These are phyloP conservation scores for Cololabis saira DNA, from an alignment of 2,113 vertebrate species.

Conservation along the genomic window DNA sequence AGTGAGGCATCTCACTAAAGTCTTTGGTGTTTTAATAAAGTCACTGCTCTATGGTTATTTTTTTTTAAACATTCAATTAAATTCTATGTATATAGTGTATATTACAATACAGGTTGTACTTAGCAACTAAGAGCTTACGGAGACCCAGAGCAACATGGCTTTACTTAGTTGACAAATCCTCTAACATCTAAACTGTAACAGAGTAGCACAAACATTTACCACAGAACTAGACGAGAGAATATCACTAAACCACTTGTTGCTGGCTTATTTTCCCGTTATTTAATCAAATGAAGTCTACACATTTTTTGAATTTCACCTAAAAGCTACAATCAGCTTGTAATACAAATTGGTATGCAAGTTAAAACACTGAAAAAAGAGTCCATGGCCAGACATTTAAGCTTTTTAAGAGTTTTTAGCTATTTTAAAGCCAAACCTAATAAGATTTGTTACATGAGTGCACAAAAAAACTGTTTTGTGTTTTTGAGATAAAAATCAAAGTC, in stretches of 20 bases:
- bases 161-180: too few species aligned
- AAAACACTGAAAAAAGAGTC: not conserved
- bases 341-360: not conserved
- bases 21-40: slow-evolving; percentile 1
- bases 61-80: too few species aligned
- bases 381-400: not conserved
- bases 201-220: too few species aligned
- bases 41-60: not conserved
- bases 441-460: slow-evolving; percentile 45
- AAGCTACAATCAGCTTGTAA: not conserved
- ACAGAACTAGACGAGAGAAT: not conserved
- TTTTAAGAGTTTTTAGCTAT: slow-evolving; percentile 13
- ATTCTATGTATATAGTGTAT: too few species aligned
- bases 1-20: not conserved
- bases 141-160: too few species aligned
- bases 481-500: slow-evolving; percentile 45
- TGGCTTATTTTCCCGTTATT: not conserved
- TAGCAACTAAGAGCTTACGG: too few species aligned
- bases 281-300: not conserved
- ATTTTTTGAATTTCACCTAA: not conserved
- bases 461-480: slow-evolving; percentile 36
- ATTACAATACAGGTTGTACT: too few species aligned
- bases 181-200: too few species aligned
- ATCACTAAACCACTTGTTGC: not conserved
- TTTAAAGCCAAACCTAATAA: slow-evolving; percentile 31